A percentile compares a stretch with the other conserved stretches of the same genome.
These are phyloP conservation scores for Anorthoa munda DNA, from an alignment of 2,888 invertebrate genomes.

Conservation along the genomic window DNA sequence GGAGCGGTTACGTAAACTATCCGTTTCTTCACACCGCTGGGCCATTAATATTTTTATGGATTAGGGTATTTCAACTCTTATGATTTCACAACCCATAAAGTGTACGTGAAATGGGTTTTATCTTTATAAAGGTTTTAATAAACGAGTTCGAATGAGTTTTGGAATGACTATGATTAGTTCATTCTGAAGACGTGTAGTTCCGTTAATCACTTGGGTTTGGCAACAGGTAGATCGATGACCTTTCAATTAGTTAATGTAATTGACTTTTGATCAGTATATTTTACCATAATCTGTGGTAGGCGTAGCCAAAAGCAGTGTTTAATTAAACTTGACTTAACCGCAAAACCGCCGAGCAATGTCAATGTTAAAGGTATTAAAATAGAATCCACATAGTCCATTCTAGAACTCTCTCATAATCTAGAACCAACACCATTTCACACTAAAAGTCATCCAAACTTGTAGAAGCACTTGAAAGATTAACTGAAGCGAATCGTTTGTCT, in stretches of 20 bases:
- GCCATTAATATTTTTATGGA: conserved; percentile 68
- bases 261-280: conserved; percentile 7
- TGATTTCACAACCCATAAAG: conserved; percentile 51
- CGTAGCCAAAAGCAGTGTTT: neutral
- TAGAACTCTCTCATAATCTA: conserved; percentile 14
- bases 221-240: conserved; percentile 31
- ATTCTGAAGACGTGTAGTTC: conserved; percentile 15
- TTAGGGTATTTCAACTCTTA: conserved; percentile 49
- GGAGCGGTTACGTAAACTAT: conserved; percentile 74
- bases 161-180: conserved; percentile 11
- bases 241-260: conserved; percentile 15
- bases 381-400: neutral
- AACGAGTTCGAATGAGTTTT: conserved; percentile 20
- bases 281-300: neutral
- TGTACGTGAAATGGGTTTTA: conserved; percentile 25
- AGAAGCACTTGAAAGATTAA: conserved; percentile 37
- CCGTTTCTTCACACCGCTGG: conserved; percentile 66
- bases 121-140: conserved; percentile 26
- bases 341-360: conserved; percentile 8
- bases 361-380: neutral
- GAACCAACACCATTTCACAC: conserved; percentile 1
- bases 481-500: conserved; percentile 30
- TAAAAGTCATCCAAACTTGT: conserved; percentile 25
- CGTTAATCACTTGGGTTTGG: conserved; percentile 28
- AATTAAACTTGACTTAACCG: neutral